Base-by-base conservation (phyloP, 2,797 vertebrate genomes). In the Mastacembelus armatus region DNA sequence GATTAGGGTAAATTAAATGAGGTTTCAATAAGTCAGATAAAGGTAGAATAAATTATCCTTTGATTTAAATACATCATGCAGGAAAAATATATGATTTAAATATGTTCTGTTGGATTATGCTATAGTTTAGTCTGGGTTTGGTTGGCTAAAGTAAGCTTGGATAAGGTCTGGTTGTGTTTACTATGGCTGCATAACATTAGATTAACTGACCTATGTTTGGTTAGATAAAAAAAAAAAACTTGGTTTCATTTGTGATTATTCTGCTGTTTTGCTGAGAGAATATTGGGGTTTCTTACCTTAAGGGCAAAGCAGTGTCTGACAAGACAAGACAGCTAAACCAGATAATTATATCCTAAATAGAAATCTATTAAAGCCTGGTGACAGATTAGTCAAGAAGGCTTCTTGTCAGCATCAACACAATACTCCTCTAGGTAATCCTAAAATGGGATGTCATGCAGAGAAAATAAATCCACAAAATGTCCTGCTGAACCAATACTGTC, bases 341-440 rank as follows among this genome's bases (percentile, higher is more conserved):
- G 62, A 81, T 77, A 74, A 86, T 88, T 83, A 67, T 57, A 76
- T 67, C 45, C 76, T 71, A 61, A 74, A 80, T 65, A 70, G 72
- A 83, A 81, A 78, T 77, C 78, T 70, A 84, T 80, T 83, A 74
- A 73, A 71, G 55, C 39, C 47, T 36, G 68, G 33, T 81, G 87
- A 88, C 77, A 80, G 86, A 81, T 81, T 60, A 74, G 66, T 72
- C 74, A 70, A 84, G 60, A 50, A 54, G 72, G 66, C 76, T 78
- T 63, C 67, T 71, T 59, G 29, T 81, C 72, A 33, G n/a, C 39
- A 64, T 83, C 72, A 81, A 78, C 56, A 71, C 69, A 76, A 74
- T 47, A n/a, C n/a, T 74, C 40, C 40, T 32, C n/a, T 45, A 81
- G 79, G 78, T 84, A 85, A 85, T 87, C 81, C 66, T 42, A 57